phyloP scores from a whole-genome alignment of 2,888 invertebrate genomes.

The Dromius quadrimaculatus region DNA sequence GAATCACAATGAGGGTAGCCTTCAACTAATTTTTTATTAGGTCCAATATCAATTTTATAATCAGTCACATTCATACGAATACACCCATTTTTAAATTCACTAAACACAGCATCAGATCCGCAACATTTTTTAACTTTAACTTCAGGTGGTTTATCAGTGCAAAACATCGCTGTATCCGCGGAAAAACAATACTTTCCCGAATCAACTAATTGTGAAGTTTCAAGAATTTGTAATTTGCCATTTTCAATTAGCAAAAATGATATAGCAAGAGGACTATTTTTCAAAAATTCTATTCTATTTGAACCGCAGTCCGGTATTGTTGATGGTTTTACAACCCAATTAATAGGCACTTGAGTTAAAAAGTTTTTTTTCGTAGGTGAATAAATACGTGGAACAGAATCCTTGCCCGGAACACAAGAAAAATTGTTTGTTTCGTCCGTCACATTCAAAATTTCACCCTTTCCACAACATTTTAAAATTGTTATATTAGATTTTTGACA shows the following conservation, averaged over 20 bases:
- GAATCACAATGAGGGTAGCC: slow-evolving; percentile 64
- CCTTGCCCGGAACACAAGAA: slow-evolving; percentile 60
- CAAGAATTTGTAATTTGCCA: slow-evolving; percentile 65
- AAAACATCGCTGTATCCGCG: slow-evolving; percentile 74
- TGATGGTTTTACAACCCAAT: slow-evolving; percentile 67
- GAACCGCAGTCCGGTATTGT: slow-evolving; percentile 64
- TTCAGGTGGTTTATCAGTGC: slow-evolving; percentile 65
- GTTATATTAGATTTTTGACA: slow-evolving; percentile 60
- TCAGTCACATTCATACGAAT: slow-evolving; percentile 61
- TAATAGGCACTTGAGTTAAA: slow-evolving; percentile 67
- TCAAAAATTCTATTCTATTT: slow-evolving; percentile 55
- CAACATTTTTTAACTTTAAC: slow-evolving; percentile 77
- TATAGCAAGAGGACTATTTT: neutral
- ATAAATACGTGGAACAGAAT: slow-evolving; percentile 73
- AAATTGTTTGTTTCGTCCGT: slow-evolving; percentile 62
- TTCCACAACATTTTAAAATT: slow-evolving; percentile 71
- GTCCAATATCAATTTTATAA: slow-evolving; percentile 61
- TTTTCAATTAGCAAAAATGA: slow-evolving; percentile 67
- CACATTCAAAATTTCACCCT: slow-evolving; percentile 67
- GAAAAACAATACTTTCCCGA: slow-evolving; percentile 79
- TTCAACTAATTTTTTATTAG: slow-evolving; percentile 59
- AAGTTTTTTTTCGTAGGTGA: slow-evolving; percentile 67
- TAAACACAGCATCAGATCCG: slow-evolving; percentile 73
- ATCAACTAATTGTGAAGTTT: slow-evolving; percentile 57
- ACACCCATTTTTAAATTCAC: slow-evolving; percentile 70